These are phyloP conservation scores for Scylla paramamosain DNA, from an alignment of 1,140 invertebrate species.

Conservation along the genomic window DNA sequence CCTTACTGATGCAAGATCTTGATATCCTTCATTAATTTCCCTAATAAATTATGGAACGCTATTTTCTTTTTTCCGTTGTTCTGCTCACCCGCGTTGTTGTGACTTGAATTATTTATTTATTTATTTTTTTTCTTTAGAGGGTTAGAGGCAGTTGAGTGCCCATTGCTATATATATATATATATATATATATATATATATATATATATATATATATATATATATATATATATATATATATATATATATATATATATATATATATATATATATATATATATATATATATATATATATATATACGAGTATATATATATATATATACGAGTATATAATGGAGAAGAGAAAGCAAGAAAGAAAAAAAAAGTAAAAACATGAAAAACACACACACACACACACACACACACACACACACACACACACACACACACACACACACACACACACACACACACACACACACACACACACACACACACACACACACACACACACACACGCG, in stretches of 20 bases:
- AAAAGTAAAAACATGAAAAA: no score
- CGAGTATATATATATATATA: no score
- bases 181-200: conserved; percentile 37
- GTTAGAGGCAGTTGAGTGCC: not conserved
- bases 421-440: no score
- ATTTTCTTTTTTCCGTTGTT: no score
- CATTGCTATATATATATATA: not conserved
- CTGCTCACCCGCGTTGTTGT: not conserved
- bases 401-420: no score
- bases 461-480: no score
- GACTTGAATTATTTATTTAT: not conserved
- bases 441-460: no score
- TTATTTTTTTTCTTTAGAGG: not conserved
- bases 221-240: conserved; percentile 44
- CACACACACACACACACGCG: no score
- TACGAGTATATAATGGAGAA: no score
- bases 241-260: conserved; percentile 47
- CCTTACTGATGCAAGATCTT: not conserved
- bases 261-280: not conserved
- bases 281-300: no score
- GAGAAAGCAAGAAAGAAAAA: no score
- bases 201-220: conserved; percentile 39
- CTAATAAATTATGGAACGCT: not conserved
- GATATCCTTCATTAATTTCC: not conserved
- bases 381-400: no score